phyloP scores from a whole-genome alignment of 2,888 invertebrate species.

The Aspidapion aeneum region DNA sequence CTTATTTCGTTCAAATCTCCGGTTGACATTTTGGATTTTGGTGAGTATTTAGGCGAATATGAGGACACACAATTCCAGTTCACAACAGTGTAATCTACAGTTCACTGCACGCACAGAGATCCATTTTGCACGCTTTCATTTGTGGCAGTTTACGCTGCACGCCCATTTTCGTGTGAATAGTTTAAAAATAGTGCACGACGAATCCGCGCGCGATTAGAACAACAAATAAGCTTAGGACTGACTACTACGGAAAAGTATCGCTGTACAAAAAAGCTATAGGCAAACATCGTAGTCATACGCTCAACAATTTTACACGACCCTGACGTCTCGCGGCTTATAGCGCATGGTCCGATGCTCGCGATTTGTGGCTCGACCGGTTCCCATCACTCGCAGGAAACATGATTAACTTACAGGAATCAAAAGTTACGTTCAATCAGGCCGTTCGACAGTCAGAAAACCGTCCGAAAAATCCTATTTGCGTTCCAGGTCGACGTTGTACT shows the following conservation, averaged over 20 bases:
- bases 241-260: background rate
- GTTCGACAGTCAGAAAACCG: no score
- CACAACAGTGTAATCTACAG: background rate
- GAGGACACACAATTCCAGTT: background rate
- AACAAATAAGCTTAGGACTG: background rate
- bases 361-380: background rate
- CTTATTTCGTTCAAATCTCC: conserved; percentile 35
- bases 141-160: background rate
- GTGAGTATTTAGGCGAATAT: background rate
- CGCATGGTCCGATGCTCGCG: no score
- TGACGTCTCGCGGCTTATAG: background rate
- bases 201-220: background rate
- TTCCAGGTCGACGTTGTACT: no score
- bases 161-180: background rate
- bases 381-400: background rate
- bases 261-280: background rate
- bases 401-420: no score
- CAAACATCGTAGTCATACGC: background rate
- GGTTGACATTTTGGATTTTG: conserved; percentile 28
- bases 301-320: background rate
- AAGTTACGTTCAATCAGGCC: no score
- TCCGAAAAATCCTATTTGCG: no score
- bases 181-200: background rate
- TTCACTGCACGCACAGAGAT: background rate
- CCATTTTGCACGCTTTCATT: background rate